A percentile compares a stretch with the other conserved stretches of the same genome.
These are phyloP conservation scores for Porites lobata DNA, from an alignment of 92 coral and sea anemone genomes.

Conservation along the genomic window DNA sequence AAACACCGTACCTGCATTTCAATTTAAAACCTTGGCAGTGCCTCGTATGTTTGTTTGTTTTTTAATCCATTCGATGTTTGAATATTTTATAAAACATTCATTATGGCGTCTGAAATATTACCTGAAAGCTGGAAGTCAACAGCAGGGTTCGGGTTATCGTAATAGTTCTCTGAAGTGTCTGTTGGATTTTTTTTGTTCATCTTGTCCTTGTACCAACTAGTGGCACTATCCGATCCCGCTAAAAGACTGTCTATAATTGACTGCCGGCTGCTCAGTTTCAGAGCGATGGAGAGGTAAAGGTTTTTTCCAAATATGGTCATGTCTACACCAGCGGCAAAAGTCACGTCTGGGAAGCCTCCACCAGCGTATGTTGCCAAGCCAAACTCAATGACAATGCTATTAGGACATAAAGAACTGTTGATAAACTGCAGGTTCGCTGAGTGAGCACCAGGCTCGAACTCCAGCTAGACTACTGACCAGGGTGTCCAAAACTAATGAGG, in stretches of 20 bases:
- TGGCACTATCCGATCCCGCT: constrained; percentile 66
- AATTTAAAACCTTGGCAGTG: no score
- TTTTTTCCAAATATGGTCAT: constrained; percentile 95
- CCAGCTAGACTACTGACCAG: no score
- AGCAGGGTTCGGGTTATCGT: constrained; percentile 93
- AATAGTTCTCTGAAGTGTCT: constrained; percentile 80
- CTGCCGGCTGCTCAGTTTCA: constrained; percentile 58
- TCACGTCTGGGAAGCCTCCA: constrained; percentile 58
- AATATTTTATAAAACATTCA: neutral
- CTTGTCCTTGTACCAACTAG: constrained; percentile 86
- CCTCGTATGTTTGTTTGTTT: neutral
- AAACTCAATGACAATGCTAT: constrained; percentile 90
- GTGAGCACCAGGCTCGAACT: no score
- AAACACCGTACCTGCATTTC: no score
- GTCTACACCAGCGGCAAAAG: constrained; percentile 94
- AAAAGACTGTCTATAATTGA: constrained; percentile 72
- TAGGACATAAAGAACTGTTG: neutral
- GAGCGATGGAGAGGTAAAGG: constrained; percentile 72
- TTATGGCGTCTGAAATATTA: constrained; percentile 10
- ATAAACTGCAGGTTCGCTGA: no score
- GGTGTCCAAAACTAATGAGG: no score
- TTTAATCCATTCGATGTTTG: neutral
- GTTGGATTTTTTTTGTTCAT: constrained; percentile 92
- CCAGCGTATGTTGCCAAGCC: constrained; percentile 75
- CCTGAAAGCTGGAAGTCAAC: constrained; percentile 95